Evolutionary conservation across 2,888 invertebrate genomes (phyloP), one percentile per base, ranked within the genome.

Genomic region (Ypsolopha scabrella): DNA sequence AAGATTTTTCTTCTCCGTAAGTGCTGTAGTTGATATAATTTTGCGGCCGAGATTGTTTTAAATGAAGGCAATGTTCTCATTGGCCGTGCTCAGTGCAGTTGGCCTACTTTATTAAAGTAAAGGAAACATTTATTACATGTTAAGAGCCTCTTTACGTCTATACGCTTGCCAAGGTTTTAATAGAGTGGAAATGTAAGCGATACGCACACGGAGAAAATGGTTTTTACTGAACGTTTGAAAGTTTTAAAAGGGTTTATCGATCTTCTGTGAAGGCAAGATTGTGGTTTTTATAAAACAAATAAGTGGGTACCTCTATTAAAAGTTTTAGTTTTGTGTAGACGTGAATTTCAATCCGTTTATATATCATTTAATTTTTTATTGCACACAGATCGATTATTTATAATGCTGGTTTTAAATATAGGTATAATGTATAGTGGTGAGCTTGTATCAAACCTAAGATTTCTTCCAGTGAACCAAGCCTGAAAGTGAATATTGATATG

Each of bases 111-210:
- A 74, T 72, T 64, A 68, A 65, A 68, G 65, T 69, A 70, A 68
- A 72, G 72, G 72, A 75, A 74, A 75, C 73, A 77, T 80, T 79
- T 75, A 78, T 77, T 70, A 78, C 74, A 75, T 75, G 73, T 70
- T 75, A 78, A 77, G 71, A 72, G 70, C 71, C 70, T 63, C 72
- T 72, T 80, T 73, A 77, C 68, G 73, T 75, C 72, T 72, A 68
- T 74, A 70, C 65, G 59, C 65, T 62, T 78, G 74, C 73, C 75
- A 75, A 75, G 68, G 63, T 62, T 53, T 52, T 72, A 70, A 71
- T 70, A 68, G 60, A 64, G 63, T 65, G 60, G 56, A 62, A 61
- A 63, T 61, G 57, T 59, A 58, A 58, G 65, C 58, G 14, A 41
- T 8, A 49, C 49, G 49, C 41, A 49, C 41, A 36, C 47, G 9